These are phyloP conservation scores for Thunnus albacares DNA, from an alignment of 2,797 vertebrate species.

Conservation along the genomic window DNA sequence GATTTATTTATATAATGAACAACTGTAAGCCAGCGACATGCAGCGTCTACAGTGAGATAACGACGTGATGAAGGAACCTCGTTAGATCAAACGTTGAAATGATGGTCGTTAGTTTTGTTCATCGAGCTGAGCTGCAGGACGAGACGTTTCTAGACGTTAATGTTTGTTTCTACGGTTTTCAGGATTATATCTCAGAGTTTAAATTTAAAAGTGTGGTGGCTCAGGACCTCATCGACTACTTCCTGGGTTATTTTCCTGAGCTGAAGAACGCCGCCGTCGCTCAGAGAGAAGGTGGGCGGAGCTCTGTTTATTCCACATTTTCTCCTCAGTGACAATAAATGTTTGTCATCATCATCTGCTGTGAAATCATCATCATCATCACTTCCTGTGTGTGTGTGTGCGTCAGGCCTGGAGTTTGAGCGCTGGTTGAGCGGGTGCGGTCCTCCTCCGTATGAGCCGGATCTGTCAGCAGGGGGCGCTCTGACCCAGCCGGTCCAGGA, in stretches of 20 bases:
- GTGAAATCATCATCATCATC: neutral
- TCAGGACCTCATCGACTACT: constrained; percentile 94
- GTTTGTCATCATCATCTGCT: too few species aligned
- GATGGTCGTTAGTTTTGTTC: too few species aligned
- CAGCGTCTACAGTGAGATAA: too few species aligned
- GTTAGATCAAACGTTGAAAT: too few species aligned
- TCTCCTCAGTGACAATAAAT: too few species aligned
- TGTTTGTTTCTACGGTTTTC: constrained; percentile 31
- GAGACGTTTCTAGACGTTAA: too few species aligned
- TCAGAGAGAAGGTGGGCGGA: constrained; percentile 88
- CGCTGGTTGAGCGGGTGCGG: constrained; percentile 84
- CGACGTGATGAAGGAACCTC: too few species aligned
- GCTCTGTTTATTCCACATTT: too few species aligned
- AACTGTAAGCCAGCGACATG: too few species aligned
- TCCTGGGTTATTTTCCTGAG: constrained; percentile 93
- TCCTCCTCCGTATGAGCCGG: constrained; percentile 92
- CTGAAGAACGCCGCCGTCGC: constrained; percentile 90
- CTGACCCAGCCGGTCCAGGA: constrained; percentile 91
- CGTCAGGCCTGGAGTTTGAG: constrained; percentile 93
- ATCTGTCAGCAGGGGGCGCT: constrained; percentile 92
- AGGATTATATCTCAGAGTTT: constrained; percentile 96
- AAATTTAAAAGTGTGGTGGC: constrained; percentile 94
- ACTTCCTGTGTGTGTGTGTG: constrained; percentile 23
- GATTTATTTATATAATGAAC: too few species aligned
- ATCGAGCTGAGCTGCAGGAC: too few species aligned